These are phyloP conservation scores for Gryllus bimaculatus DNA, from an alignment of 1,140 invertebrate genomes.

Conservation along the genomic window DNA sequence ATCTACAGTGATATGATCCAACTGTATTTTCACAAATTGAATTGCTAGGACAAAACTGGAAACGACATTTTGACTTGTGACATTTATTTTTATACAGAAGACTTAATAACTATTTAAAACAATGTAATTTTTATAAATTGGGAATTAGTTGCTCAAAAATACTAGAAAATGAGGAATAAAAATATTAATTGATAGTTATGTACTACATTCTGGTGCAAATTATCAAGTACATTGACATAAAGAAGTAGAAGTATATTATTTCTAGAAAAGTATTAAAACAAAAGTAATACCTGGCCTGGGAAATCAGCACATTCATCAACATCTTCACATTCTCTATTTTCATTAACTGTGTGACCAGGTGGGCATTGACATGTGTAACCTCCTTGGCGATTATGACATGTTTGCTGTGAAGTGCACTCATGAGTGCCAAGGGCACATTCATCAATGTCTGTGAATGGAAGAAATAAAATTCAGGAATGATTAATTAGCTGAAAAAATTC, in stretches of 20 bases:
- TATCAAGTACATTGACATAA: no score
- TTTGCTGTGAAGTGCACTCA: conserved; percentile 56
- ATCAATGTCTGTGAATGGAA: conserved; percentile 31
- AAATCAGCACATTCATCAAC: conserved; percentile 49
- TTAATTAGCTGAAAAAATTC: not conserved
- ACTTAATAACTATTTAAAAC: not conserved
- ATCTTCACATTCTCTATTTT: conserved; percentile 45
- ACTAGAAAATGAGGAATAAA: no score
- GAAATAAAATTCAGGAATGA: not conserved
- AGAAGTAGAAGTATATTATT: no score
- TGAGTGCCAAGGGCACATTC: conserved; percentile 37
- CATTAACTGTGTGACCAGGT: conserved; percentile 43
- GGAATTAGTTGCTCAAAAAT: no score
- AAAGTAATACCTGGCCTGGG: conserved; percentile 20
- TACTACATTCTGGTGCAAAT: no score
- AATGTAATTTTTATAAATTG: no score
- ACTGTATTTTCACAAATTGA: conserved; percentile 45
- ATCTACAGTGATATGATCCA: conserved; percentile 50
- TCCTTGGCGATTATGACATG: conserved; percentile 63
- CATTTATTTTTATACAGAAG: conserved; percentile 7
- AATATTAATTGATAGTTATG: no score
- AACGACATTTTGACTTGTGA: not conserved
- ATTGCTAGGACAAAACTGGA: conserved; percentile 35
- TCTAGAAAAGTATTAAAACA: no score
- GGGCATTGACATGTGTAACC: conserved; percentile 69